A percentile compares a stretch with the other conserved stretches of the same genome.
Evolutionary conservation across 2,797 vertebrate species (phyloP).

Genomic region (Sebastes minor): DNA sequence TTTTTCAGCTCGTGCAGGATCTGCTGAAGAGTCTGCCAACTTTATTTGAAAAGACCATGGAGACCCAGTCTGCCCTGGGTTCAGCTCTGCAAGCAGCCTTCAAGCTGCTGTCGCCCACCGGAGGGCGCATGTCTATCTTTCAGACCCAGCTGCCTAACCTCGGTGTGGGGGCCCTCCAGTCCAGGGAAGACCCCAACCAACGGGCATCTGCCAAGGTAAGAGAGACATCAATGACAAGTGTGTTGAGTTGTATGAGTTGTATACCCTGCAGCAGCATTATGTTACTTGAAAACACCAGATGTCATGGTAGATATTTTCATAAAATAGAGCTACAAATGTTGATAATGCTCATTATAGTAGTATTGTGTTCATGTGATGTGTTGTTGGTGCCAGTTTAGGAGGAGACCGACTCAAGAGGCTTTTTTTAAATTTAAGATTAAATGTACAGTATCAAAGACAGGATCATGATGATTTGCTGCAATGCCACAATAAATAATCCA

Average conservation of each 20-base stretch:
- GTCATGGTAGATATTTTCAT: neutral
- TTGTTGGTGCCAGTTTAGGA: neutral
- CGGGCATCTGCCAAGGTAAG: constrained; percentile 90
- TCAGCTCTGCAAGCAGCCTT: constrained; percentile 94
- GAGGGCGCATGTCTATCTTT: constrained; percentile 93
- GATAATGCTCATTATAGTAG: neutral
- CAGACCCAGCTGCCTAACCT: constrained; percentile 95
- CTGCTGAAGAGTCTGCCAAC: constrained; percentile 91
- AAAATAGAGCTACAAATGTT: neutral
- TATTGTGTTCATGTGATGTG: fast-evolving
- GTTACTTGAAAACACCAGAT: neutral
- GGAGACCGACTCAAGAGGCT: neutral
- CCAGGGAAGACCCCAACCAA: constrained; percentile 94
- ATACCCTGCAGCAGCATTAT: neutral
- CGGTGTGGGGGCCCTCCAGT: constrained; percentile 90
- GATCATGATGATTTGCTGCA: too few relatives aligned
- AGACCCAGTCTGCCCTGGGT: constrained; percentile 95
- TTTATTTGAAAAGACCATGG: constrained; percentile 93
- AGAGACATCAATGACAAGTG: neutral
- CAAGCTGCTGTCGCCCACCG: constrained; percentile 94
- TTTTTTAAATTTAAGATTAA: neutral
- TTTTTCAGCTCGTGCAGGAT: constrained; percentile 91
- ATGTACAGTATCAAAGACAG: too few relatives aligned
- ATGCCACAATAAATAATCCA: too few relatives aligned
- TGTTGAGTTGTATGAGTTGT: neutral